phyloP scores from a whole-genome alignment of 2,797 vertebrate species.

The Hipposideros larvatus region DNA sequence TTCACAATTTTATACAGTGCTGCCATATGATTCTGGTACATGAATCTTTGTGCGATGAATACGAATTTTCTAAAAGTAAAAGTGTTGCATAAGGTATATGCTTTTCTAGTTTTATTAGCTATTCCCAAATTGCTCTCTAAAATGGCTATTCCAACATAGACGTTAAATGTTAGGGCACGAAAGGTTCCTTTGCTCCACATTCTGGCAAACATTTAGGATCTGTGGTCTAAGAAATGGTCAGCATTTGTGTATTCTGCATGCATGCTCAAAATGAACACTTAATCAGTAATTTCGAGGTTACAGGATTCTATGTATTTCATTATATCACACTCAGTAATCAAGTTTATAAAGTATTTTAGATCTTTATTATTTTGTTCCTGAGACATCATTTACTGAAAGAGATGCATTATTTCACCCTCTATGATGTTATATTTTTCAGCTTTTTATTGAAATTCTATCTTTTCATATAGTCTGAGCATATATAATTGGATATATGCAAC shows the following conservation, averaged over 20 bases:
- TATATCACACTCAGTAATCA: neutral
- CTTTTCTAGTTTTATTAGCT: neutral
- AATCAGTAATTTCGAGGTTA: neutral
- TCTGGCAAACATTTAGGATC: neutral
- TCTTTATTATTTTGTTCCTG: slow-evolving; percentile 48
- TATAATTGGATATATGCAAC: neutral
- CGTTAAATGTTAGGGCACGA: neutral
- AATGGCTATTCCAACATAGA: neutral
- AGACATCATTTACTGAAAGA: neutral
- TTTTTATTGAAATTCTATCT: slow-evolving; percentile 5
- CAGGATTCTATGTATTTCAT: neutral
- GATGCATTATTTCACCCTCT: neutral
- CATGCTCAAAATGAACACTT: neutral
- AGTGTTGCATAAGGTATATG: neutral
- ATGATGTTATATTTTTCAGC: neutral
- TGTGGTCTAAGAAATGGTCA: neutral
- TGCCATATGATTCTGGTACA: neutral
- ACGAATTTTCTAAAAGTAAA: neutral
- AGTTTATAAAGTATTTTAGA: neutral
- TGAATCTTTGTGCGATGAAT: neutral
- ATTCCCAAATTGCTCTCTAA: neutral
- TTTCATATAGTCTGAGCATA: neutral
- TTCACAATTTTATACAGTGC: neutral
- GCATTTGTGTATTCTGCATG: neutral
- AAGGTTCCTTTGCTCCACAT: neutral